Conservation (phyloP, 2,113 vertebrate genomes). For the Halcyon malimbica region DNA sequence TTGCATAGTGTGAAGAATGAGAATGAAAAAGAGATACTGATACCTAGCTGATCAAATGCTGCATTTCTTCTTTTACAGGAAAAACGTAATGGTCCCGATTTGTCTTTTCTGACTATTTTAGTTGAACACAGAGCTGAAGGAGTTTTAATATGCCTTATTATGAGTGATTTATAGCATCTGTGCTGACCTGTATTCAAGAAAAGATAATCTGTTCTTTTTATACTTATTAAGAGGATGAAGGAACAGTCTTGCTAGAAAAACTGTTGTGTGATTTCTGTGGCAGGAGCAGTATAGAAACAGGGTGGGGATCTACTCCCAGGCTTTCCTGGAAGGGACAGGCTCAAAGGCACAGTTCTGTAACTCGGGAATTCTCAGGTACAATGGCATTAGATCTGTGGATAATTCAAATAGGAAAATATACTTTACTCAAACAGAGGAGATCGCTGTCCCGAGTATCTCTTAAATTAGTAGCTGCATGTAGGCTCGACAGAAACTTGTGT, state of each 20-base stretch:
- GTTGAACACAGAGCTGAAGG: not conserved
- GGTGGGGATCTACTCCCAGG: not conserved
- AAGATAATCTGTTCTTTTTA: constrained; percentile 36
- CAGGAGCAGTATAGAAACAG: not conserved
- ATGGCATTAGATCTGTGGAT: not conserved
- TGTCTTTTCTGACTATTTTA: not conserved
- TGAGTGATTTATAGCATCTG: constrained; percentile 16
- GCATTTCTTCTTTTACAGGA: not conserved
- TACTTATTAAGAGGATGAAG: constrained; percentile 10
- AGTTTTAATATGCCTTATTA: not conserved
- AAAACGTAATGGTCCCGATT: not conserved
- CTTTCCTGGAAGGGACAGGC: not conserved
- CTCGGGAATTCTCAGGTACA: not conserved
- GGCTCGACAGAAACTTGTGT: not conserved
- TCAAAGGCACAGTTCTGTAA: not conserved
- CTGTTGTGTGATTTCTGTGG: not conserved
- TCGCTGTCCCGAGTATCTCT: not conserved
- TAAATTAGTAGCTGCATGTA: not conserved
- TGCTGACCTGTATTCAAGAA: constrained; percentile 1
- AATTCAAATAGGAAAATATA: not conserved
- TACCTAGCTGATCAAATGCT: not conserved
- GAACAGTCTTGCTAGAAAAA: constrained; percentile 9
- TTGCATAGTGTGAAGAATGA: not conserved
- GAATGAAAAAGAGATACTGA: not conserved
- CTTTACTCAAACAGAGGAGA: not conserved